Conservation (phyloP, 2,113 vertebrate species). For the Eonycteris spelaea region DNA sequence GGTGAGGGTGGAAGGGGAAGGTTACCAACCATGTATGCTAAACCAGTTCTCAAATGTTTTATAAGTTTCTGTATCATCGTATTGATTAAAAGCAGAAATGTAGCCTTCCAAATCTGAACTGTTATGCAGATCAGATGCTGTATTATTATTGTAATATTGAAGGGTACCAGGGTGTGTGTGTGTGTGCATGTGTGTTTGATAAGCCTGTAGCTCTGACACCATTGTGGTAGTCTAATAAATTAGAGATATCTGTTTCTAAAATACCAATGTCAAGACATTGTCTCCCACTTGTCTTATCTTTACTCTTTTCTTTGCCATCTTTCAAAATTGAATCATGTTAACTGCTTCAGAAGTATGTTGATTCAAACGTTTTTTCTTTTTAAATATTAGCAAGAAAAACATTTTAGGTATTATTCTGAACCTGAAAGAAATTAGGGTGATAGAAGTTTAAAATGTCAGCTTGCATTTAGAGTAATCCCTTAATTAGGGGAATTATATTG, state of each 20-base stretch:
- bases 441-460: not conserved
- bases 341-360: too few species aligned
- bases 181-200: not conserved
- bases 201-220: not conserved
- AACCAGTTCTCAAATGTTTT: not conserved
- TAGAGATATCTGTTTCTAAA: not conserved
- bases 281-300: too few species aligned
- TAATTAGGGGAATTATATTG: not conserved
- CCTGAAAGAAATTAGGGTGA: not conserved
- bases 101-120: not conserved
- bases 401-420: not conserved
- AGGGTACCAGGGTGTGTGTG: not conserved
- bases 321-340: too few species aligned
- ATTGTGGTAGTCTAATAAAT: not conserved
- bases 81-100: not conserved
- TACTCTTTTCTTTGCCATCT: too few species aligned
- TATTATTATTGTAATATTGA: not conserved
- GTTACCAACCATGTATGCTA: not conserved
- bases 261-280: not conserved
- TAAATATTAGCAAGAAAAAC: not conserved
- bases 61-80: not conserved
- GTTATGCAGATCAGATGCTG: not conserved
- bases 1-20: too few species aligned
- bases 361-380: not conserved
- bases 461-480: not conserved